Conservation (phyloP, 1,140 invertebrate species). For the Wiebesia pumilae region DNA sequence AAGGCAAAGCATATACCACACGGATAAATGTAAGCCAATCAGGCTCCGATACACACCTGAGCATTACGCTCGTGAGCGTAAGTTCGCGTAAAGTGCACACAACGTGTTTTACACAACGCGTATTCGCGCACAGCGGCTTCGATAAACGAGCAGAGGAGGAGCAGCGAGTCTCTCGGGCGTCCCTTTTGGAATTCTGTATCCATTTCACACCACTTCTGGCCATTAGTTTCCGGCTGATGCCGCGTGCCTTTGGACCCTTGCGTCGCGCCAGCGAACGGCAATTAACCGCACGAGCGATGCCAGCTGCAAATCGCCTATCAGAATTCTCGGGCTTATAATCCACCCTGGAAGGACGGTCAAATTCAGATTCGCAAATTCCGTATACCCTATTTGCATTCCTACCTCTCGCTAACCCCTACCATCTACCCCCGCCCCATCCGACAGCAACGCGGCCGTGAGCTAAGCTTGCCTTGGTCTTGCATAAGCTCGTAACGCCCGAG, state of each 20-base stretch:
- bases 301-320: constrained; percentile 18
- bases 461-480: not conserved
- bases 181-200: constrained; percentile 34
- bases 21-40: too few species aligned
- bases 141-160: not conserved
- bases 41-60: too few species aligned
- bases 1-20: too few species aligned
- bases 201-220: constrained; percentile 47
- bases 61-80: too few species aligned
- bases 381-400: constrained; percentile 33
- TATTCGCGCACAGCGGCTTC: not conserved
- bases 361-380: constrained; percentile 33
- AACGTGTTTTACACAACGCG: too few species aligned
- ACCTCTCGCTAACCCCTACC: too few species aligned
- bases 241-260: constrained; percentile 16
- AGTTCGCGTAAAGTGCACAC: too few species aligned
- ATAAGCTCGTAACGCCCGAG: not conserved
- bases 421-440: too few species aligned
- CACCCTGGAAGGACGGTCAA: not conserved
- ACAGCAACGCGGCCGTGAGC: too few species aligned
- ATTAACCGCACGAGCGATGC: constrained; percentile 38
- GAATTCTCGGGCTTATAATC: constrained; percentile 22
- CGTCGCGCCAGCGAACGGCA: not conserved
- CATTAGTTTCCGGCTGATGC: constrained; percentile 29
- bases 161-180: not conserved